A percentile compares a stretch with the other conserved stretches of the same genome.
Evolutionary conservation across 2,888 invertebrate species (phyloP).

Genomic region (Carterocephalus palaemon): DNA sequence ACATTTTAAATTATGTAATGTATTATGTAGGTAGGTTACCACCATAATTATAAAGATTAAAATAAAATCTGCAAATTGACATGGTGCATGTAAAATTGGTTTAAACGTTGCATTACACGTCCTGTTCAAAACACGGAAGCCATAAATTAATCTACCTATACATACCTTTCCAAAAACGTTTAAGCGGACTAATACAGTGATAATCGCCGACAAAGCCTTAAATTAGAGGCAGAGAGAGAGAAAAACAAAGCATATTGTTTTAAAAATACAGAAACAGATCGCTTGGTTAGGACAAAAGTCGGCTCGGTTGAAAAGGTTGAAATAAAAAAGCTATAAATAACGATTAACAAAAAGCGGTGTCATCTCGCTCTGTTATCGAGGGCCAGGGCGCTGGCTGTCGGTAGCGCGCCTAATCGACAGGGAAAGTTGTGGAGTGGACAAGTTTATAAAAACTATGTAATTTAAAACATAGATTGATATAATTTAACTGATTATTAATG

Average conservation of each 20-base stretch:
- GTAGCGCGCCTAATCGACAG: conserved; percentile 44
- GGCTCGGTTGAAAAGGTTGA: conserved; percentile 50
- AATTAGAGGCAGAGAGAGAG: conserved; percentile 12
- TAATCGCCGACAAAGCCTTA: conserved; percentile 21
- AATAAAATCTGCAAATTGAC: too few relatives aligned
- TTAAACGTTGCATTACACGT: background rate
- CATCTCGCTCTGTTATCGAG: conserved; percentile 71
- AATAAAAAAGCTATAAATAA: conserved; percentile 72
- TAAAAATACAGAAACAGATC: conserved; percentile 22
- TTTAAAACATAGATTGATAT: too few relatives aligned
- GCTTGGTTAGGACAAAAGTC: conserved; percentile 57
- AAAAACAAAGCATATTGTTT: conserved; percentile 23
- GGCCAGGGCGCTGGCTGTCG: conserved; percentile 37
- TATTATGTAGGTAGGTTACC: too few relatives aligned
- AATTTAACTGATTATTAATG: too few relatives aligned
- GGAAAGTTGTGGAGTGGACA: conserved; percentile 42
- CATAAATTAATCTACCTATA: conserved; percentile 7
- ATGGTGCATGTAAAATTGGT: background rate
- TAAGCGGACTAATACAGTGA: conserved; percentile 20
- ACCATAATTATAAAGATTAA: too few relatives aligned
- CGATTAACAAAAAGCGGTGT: conserved; percentile 76
- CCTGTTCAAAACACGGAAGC: conserved; percentile 8
- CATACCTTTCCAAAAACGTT: conserved; percentile 12
- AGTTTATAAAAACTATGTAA: conserved; percentile 15
- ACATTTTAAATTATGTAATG: too few relatives aligned